Conservation (phyloP, 1,140 invertebrate species). For the Papilio helenus region DNA sequence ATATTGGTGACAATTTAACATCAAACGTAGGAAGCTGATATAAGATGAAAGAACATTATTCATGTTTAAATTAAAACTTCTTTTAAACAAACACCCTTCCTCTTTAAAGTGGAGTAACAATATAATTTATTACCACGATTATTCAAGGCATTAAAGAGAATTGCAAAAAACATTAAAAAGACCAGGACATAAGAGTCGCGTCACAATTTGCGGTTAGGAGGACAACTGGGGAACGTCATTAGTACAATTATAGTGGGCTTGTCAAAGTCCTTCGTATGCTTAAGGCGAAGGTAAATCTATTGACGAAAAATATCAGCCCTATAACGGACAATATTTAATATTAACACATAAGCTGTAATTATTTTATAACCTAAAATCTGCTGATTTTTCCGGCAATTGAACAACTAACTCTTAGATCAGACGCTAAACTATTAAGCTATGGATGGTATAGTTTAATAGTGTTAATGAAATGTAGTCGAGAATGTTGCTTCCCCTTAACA, state of each 20-base stretch:
- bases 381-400: no score
- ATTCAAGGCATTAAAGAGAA: constrained; percentile 38
- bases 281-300: constrained; percentile 20
- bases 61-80: neutral
- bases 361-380: no score
- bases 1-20: no score
- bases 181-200: constrained; percentile 21
- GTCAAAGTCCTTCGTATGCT: constrained; percentile 32
- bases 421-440: neutral
- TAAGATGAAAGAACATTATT: neutral
- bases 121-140: constrained; percentile 33
- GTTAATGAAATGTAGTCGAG: no score
- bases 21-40: no score
- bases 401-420: neutral
- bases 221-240: constrained; percentile 37
- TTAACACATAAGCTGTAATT: no score
- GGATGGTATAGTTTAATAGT: neutral
- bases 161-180: constrained; percentile 23
- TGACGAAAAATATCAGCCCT: neutral
- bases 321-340: no score
- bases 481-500: constrained; percentile 19
- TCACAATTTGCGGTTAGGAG: constrained; percentile 39
- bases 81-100: neutral
- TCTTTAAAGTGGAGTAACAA: constrained; percentile 18
- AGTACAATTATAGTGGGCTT: constrained; percentile 40